phyloP scores from a whole-genome alignment of 2,797 vertebrate species.

The Percopsis omiscomaycus region DNA sequence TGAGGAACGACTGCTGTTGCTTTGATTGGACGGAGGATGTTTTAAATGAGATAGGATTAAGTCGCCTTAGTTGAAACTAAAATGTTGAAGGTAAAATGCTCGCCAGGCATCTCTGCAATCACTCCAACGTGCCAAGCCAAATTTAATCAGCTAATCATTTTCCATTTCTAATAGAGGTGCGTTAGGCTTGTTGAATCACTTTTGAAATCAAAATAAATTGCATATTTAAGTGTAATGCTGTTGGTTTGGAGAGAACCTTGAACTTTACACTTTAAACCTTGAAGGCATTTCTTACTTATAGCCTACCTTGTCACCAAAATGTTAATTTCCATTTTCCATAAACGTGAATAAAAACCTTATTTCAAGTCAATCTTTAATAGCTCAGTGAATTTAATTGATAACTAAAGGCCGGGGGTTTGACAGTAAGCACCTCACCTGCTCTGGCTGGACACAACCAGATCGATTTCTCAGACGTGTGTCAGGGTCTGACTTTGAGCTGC shows the following conservation, averaged over 20 bases:
- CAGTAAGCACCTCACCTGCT: slow-evolving; percentile 6
- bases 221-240: too few relatives aligned
- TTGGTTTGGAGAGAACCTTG: too few relatives aligned
- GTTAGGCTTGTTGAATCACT: too few relatives aligned
- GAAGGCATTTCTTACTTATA: too few relatives aligned
- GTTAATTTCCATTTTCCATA: too few relatives aligned
- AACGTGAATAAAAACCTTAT: too few relatives aligned
- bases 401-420: slow-evolving; percentile 20
- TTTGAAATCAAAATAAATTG: too few relatives aligned
- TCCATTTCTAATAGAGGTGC: slow-evolving; percentile 4
- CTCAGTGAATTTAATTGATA: too few relatives aligned
- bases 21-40: slow-evolving; percentile 28
- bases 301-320: too few relatives aligned
- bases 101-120: slow-evolving; percentile 27
- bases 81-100: slow-evolving; percentile 31
- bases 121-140: not conserved
- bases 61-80: slow-evolving; percentile 21
- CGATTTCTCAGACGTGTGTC: slow-evolving; percentile 11
- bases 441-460: slow-evolving; percentile 29
- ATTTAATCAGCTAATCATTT: slow-evolving; percentile 21
- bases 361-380: too few relatives aligned
- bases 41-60: slow-evolving; percentile 54
- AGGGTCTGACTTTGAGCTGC: not conserved
- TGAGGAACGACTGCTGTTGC: slow-evolving; percentile 38
- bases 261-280: too few relatives aligned